A percentile compares a stretch with the other conserved stretches of the same genome.
These are phyloP conservation scores for Berghia stephanieae DNA, from an alignment of 1,140 invertebrate species.

Conservation along the genomic window DNA sequence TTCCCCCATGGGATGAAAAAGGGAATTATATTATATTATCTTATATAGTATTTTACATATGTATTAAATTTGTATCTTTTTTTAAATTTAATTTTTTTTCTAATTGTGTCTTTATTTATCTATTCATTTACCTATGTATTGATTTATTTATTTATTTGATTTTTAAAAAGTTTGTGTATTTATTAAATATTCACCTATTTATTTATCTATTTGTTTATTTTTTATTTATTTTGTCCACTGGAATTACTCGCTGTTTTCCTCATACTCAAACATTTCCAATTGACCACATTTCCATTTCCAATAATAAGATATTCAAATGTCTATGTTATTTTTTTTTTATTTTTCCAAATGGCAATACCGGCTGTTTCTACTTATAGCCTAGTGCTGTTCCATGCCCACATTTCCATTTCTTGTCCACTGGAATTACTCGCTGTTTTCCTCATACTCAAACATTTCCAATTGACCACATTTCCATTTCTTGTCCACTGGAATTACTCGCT, in stretches of 20 bases:
- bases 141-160: background rate
- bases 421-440: too few relatives aligned
- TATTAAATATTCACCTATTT: background rate
- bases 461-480: too few relatives aligned
- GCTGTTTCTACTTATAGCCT: background rate
- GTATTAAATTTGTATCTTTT: background rate
- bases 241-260: too few relatives aligned
- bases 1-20: too few relatives aligned
- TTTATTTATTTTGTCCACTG: too few relatives aligned
- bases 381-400: background rate
- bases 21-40: background rate
- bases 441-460: too few relatives aligned
- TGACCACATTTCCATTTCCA: too few relatives aligned
- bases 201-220: too few relatives aligned
- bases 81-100: background rate
- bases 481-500: too few relatives aligned
- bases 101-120: background rate
- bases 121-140: background rate
- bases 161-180: background rate
- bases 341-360: background rate
- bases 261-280: too few relatives aligned
- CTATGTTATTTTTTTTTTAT: background rate
- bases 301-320: background rate
- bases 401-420: too few relatives aligned
- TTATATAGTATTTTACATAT: background rate